A percentile compares a stretch with the other conserved stretches of the same genome.
Conservation (phyloP, 2,797 vertebrate genomes). For the Emys orbicularis region DNA sequence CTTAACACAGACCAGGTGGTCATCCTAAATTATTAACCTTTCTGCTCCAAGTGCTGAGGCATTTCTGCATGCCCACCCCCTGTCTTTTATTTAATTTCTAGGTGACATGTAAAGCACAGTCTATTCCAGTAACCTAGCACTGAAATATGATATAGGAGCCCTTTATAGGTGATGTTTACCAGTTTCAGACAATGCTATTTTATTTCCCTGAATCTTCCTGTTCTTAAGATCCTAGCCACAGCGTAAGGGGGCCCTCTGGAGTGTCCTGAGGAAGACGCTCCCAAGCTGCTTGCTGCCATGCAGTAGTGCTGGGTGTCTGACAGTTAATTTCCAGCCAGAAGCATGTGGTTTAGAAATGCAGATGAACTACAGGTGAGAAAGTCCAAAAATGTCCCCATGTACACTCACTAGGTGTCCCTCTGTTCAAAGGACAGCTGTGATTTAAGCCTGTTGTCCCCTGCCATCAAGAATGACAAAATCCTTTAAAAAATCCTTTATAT, state of each 20-base stretch:
- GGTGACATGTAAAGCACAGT: not conserved
- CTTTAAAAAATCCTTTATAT: not conserved
- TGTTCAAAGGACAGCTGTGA: not conserved
- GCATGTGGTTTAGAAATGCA: not conserved
- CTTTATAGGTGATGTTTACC: not conserved
- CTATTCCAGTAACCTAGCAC: not conserved
- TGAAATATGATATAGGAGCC: not conserved
- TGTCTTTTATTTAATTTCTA: not conserved
- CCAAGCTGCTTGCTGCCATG: not conserved
- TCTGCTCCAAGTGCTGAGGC: not conserved
- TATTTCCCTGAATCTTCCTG: not conserved
- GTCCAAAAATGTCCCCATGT: not conserved
- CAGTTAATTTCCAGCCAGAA: not conserved
- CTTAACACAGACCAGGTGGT: not conserved
- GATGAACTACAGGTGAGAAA: not conserved
- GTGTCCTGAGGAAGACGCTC: not conserved
- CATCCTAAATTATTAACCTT: not conserved
- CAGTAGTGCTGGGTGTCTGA: not conserved
- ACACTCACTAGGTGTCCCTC: not conserved
- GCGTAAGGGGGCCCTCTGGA: not conserved
- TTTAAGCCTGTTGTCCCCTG: not conserved
- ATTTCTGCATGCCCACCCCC: not conserved
- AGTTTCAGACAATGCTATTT: not conserved
- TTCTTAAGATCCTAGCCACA: not conserved
- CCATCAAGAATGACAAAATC: not conserved